phyloP scores from a whole-genome alignment of 2,797 vertebrate species.

The Gymnothorax javanicus region DNA sequence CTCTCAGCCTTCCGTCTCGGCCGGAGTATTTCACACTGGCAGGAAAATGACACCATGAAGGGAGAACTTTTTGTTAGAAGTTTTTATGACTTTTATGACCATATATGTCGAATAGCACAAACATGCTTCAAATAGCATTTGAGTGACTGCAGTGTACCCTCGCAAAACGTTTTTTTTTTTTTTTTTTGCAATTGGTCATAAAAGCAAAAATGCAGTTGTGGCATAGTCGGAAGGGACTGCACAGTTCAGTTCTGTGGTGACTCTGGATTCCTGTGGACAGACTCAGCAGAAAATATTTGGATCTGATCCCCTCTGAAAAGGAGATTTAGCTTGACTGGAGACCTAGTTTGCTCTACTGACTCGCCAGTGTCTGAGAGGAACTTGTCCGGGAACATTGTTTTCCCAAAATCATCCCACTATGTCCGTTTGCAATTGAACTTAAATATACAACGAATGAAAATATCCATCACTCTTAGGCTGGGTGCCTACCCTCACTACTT shows the following conservation, averaged over 20 bases:
- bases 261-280: background rate
- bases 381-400: background rate
- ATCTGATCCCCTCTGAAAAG: background rate
- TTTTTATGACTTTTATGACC: slow-evolving; percentile 17
- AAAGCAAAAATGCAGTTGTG: slow-evolving; percentile 36
- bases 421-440: background rate
- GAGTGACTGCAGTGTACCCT: slow-evolving; percentile 44
- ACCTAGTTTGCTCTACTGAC: background rate
- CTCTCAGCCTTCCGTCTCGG: background rate
- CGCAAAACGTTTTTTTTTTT: slow-evolving; percentile 38
- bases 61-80: background rate
- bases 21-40: background rate
- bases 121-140: slow-evolving; percentile 14
- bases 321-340: background rate
- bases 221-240: background rate
- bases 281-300: slow-evolving; percentile 15
- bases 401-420: background rate
- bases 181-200: slow-evolving; percentile 38
- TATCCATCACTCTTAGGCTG: background rate
- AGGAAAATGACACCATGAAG: background rate
- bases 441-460: background rate
- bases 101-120: slow-evolving; percentile 30
- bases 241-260: background rate
- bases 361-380: background rate
- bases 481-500: background rate